Conservation (phyloP, 2,113 vertebrate genomes). For the Varanus salvator region DNA sequence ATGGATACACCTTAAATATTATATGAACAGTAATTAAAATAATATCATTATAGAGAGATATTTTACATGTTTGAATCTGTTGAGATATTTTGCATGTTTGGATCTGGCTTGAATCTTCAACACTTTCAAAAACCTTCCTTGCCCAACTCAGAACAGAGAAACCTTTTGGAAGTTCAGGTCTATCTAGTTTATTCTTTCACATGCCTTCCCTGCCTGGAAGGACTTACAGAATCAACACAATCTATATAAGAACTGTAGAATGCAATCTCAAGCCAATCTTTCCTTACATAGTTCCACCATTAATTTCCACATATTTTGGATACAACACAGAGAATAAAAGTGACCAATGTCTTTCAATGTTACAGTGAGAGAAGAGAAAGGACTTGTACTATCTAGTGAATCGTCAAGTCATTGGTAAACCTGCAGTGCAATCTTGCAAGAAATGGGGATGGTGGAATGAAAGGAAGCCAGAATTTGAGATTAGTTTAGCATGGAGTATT, state of each 20-base stretch:
- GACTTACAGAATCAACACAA: not conserved
- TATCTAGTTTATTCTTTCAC: not conserved
- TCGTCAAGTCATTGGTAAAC: not conserved
- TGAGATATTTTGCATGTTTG: not conserved
- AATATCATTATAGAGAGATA: too few species aligned
- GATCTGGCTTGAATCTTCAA: not conserved
- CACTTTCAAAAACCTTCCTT: not conserved
- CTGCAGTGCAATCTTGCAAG: conserved; percentile 28
- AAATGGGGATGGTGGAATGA: conserved; percentile 20
- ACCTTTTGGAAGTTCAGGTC: not conserved
- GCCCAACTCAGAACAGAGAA: not conserved
- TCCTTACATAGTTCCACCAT: too few species aligned
- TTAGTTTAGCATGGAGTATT: conserved; percentile 38
- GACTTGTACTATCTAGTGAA: not conserved
- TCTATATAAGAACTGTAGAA: not conserved
- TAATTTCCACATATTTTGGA: not conserved
- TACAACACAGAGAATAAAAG: not conserved
- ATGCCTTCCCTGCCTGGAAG: not conserved
- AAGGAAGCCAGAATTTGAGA: conserved; percentile 32
- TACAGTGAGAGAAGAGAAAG: not conserved
- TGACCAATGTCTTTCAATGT: not conserved
- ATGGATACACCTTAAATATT: too few species aligned
- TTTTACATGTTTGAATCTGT: not conserved
- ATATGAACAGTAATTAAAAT: too few species aligned
- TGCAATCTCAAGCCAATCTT: not conserved